Evolutionary conservation across 1,140 invertebrate species (phyloP).

Genomic region (Bacillus rossius): DNA sequence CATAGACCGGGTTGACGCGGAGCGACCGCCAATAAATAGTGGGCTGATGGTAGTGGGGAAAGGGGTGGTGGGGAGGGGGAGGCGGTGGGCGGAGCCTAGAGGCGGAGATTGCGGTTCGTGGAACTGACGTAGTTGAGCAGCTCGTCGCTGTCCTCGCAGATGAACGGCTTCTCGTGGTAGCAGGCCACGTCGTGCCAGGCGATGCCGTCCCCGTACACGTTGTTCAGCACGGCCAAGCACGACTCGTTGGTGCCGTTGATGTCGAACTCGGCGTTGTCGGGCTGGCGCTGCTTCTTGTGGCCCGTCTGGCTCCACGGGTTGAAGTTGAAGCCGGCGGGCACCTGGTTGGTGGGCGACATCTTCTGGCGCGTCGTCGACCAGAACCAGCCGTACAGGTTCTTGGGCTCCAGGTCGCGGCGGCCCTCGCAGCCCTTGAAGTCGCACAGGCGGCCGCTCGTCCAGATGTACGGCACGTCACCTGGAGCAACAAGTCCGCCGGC

Average conservation of each 20-base stretch:
- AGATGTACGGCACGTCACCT: slow-evolving; percentile 89
- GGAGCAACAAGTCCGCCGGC: too few relatives aligned
- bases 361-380: slow-evolving; percentile 88
- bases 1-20: too few relatives aligned
- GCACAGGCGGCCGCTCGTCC: slow-evolving; percentile 85
- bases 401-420: slow-evolving; percentile 77
- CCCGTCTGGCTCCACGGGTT: slow-evolving; percentile 85
- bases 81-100: slow-evolving; percentile 48
- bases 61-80: background rate
- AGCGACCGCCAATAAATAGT: too few relatives aligned
- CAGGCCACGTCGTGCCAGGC: slow-evolving; percentile 91
- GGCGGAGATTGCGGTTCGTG: slow-evolving; percentile 71
- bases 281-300: slow-evolving; percentile 81
- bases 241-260: slow-evolving; percentile 86
- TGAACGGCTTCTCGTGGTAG: slow-evolving; percentile 85
- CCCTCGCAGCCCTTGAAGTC: slow-evolving; percentile 91
- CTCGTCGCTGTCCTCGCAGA: slow-evolving; percentile 85
- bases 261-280: slow-evolving; percentile 87
- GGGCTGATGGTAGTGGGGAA: background rate
- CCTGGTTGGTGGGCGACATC: slow-evolving; percentile 73
- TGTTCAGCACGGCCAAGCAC: slow-evolving; percentile 79
- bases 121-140: slow-evolving; percentile 74
- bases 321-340: slow-evolving; percentile 62
- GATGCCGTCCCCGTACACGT: slow-evolving; percentile 87
- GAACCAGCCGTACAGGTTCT: slow-evolving; percentile 84